phyloP scores from a whole-genome alignment of 2,113 vertebrate species.

The Mellivora capensis region DNA sequence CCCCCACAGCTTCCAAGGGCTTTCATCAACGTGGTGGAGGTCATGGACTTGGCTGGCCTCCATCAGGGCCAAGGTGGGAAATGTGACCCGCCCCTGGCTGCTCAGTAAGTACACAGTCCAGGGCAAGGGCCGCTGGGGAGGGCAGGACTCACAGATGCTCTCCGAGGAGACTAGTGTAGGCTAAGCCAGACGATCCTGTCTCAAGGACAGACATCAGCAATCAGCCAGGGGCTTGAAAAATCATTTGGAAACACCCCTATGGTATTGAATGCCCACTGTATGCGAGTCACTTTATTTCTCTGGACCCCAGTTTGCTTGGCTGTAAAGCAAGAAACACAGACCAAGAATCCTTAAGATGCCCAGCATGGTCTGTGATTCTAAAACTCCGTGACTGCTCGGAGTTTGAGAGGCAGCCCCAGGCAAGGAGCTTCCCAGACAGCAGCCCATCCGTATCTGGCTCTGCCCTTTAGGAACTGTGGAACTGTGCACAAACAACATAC shows the following conservation, averaged over 20 bases:
- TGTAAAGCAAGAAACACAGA: neutral
- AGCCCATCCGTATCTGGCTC: neutral
- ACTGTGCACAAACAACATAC: neutral
- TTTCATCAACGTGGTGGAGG: slow-evolving; percentile 89
- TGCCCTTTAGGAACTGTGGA: neutral
- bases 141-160: neutral
- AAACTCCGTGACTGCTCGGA: neutral
- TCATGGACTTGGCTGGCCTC: slow-evolving; percentile 87
- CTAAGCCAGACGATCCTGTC: neutral
- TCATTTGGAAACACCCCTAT: neutral
- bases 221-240: neutral
- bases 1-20: slow-evolving; percentile 88
- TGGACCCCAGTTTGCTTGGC: neutral
- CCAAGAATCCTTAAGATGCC: neutral
- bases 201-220: neutral
- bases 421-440: too few species aligned
- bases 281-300: neutral
- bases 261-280: neutral
- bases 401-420: neutral
- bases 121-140: neutral
- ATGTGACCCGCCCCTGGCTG: slow-evolving; percentile 72
- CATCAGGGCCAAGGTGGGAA: slow-evolving; percentile 81
- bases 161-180: fast-evolving
- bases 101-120: slow-evolving; percentile 78
- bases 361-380: neutral